phyloP scores from a whole-genome alignment of 2,797 vertebrate species.

The Astyanax mexicanus region DNA sequence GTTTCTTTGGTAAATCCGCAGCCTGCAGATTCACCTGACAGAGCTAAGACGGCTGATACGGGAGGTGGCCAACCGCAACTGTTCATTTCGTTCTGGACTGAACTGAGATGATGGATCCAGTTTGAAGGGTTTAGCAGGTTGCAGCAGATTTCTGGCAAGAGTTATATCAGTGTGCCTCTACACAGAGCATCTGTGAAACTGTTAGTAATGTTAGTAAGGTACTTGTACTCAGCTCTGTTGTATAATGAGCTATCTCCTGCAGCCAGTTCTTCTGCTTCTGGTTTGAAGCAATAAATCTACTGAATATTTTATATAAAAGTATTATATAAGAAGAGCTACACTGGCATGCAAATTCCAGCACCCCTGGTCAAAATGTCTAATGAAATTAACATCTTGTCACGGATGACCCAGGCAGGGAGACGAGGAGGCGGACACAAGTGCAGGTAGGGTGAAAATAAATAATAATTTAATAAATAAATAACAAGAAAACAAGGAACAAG shows the following conservation, averaged over 20 bases:
- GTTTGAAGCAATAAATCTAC: background rate
- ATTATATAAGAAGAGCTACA: background rate
- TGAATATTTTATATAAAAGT: background rate
- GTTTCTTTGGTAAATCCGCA: no score
- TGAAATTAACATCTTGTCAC: no score
- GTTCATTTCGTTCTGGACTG: background rate
- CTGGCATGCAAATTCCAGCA: no score
- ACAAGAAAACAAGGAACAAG: no score
- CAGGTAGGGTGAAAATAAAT: no score
- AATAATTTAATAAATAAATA: no score
- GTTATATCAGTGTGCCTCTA: background rate
- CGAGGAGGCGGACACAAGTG: no score
- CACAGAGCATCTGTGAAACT: background rate
- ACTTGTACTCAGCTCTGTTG: background rate
- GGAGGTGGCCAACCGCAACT: background rate
- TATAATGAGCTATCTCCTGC: background rate
- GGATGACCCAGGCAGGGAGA: no score
- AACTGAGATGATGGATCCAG: background rate
- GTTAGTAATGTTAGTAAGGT: background rate
- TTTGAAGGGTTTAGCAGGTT: background rate
- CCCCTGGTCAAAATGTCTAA: no score
- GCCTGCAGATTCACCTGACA: background rate
- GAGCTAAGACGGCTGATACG: background rate
- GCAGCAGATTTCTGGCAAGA: background rate
- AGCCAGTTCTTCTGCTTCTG: background rate